phyloP scores from a whole-genome alignment of 2,113 vertebrate genomes.

The Seriola quinqueradiata region DNA sequence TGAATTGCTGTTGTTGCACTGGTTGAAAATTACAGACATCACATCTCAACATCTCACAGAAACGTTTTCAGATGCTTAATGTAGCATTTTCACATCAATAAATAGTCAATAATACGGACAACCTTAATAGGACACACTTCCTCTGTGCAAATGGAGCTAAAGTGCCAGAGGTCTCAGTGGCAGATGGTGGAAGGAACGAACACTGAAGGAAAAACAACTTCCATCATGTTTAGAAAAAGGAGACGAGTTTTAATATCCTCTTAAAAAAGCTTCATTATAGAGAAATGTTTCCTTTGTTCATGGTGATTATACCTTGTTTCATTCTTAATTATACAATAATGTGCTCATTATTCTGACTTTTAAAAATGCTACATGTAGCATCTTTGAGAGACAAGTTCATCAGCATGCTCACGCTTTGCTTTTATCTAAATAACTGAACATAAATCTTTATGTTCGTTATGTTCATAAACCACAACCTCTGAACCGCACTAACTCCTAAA shows the following conservation, averaged over 20 bases:
- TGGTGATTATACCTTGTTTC: not conserved
- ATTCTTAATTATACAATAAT: not conserved
- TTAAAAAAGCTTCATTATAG: not conserved
- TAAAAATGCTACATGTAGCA: conserved; percentile 24
- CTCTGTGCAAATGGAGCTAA: conserved; percentile 7
- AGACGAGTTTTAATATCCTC: not conserved
- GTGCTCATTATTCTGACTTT: not conserved
- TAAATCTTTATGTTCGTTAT: not conserved
- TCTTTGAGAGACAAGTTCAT: not conserved
- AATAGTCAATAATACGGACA: not conserved
- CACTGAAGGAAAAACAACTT: conserved; percentile 15
- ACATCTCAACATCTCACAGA: not conserved
- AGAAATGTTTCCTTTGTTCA: not conserved
- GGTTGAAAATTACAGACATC: not conserved
- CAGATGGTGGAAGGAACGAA: conserved; percentile 45
- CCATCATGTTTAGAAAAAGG: conserved; percentile 24
- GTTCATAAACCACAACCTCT: not conserved
- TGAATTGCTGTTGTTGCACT: not conserved
- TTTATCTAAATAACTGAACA: conserved; percentile 1
- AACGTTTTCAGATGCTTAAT: conserved; percentile 6
- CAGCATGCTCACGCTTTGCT: not conserved
- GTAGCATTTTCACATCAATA: conserved; percentile 16
- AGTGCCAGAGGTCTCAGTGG: conserved; percentile 37
- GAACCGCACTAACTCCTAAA: not conserved
- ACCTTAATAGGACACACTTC: not conserved